Base-by-base conservation (phyloP, 2,888 invertebrate species). In the Octonoba sinensis region DNA sequence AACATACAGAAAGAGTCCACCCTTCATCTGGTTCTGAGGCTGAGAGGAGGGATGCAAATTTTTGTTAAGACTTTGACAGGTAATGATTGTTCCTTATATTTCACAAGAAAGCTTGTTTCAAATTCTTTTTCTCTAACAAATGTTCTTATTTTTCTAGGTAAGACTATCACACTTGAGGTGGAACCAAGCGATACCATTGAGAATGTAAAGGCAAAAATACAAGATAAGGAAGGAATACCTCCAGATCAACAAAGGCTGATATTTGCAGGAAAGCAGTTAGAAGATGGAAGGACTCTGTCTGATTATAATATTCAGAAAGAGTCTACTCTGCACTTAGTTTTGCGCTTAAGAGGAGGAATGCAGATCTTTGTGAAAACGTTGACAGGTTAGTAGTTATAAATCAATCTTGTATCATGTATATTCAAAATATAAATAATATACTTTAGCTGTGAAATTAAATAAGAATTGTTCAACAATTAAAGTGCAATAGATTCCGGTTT, bases 21-120 rank as follows among this genome's bases (percentile, higher is more conserved):
- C 12, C 24, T 66, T 3, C 66, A 66, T 16, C 27, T 66, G 20
- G 66, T 49, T 12, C 16, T 49, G 0, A 24, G 49, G 22, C 18
- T 66, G 15, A 12, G 51, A 51, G 51, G 49, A 15, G 49, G 66
- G 12, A 96, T 97, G 96, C 97, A 98, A 92, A 97, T 98, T 90
- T 98, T 96, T 90, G 96, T 96, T 85, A 96, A 96, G 91, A 96
- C 96, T 87, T 92, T 96, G 70, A 96, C 95, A 87, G 96, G 96
- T 87, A 96, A 96, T 36, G 3, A 36, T 36, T 36, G 36, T 36
- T 36, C 8, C 36, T 36, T 8, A 8, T 11, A 11, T 8, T 36
- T 36, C 11, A 36, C 11, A 36, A 36, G 8, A 36, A 36, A 36
- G 36, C 95, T 85, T 96, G 96, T 89, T 93, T 96, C 76, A n/a